A percentile compares a stretch with the other conserved stretches of the same genome.
Conservation (phyloP, 2,113 vertebrate genomes). For the Notothenia coriiceps region DNA sequence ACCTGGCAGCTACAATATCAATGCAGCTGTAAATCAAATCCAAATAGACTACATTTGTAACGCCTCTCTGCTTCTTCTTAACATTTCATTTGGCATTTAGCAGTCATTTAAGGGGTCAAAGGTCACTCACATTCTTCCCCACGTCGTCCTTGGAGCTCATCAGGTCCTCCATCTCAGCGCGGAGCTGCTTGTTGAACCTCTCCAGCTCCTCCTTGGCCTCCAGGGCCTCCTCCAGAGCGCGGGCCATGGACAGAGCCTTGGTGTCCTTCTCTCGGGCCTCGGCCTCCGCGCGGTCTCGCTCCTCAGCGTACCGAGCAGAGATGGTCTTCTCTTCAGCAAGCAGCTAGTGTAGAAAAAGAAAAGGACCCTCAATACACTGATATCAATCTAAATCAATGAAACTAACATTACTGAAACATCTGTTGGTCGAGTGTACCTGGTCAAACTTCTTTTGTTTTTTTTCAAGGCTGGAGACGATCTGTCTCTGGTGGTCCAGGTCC, state of each 20-base stretch:
- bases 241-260: conserved; percentile 92
- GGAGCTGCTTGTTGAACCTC: conserved; percentile 95
- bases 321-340: conserved; percentile 96
- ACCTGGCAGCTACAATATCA: background rate
- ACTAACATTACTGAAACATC: too few relatives aligned
- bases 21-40: background rate
- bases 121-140: conserved; percentile 92
- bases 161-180: conserved; percentile 96
- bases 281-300: conserved; percentile 94
- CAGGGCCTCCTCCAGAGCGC: conserved; percentile 94
- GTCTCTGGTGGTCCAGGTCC: conserved; percentile 96
- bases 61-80: too few relatives aligned
- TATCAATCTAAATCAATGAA: background rate
- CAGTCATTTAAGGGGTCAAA: background rate
- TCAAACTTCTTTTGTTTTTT: conserved; percentile 99
- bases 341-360: conserved; percentile 82
- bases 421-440: conserved; percentile 84
- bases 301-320: conserved; percentile 93
- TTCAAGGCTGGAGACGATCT: conserved; percentile 96
- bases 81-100: background rate
- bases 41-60: background rate
- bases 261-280: conserved; percentile 98
- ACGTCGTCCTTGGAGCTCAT: conserved; percentile 99
- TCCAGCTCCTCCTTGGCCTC: conserved; percentile 96
- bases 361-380: background rate